These are phyloP conservation scores for Drosophila gunungcola DNA, from an alignment of 1,140 invertebrate genomes.

Conservation along the genomic window DNA sequence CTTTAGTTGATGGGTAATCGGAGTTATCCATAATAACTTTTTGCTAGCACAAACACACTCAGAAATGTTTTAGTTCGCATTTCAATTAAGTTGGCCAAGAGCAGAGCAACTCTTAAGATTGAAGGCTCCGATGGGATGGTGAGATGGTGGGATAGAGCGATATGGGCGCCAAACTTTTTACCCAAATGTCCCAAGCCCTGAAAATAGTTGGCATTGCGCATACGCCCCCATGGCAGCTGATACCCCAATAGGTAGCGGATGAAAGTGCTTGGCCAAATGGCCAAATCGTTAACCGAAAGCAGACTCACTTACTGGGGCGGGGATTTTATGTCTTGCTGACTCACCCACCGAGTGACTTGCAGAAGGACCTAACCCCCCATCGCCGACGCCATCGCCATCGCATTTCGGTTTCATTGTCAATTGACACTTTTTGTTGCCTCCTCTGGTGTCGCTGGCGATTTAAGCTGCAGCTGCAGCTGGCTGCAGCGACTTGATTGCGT, in stretches of 20 bases:
- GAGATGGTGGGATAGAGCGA: neutral
- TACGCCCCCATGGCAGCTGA: conserved; percentile 12
- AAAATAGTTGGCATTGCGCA: conserved; percentile 37
- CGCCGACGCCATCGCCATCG: conserved; percentile 10
- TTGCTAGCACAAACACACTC: neutral
- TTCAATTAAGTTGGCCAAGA: conserved; percentile 49
- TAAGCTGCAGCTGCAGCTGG: conserved; percentile 42
- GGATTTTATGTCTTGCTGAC: conserved; percentile 57
- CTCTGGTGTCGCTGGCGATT: conserved; percentile 51
- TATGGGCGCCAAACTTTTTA: conserved; percentile 22
- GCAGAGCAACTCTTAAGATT: conserved; percentile 27
- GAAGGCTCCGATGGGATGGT: conserved; percentile 36
- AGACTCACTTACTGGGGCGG: conserved; percentile 54
- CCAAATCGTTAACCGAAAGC: conserved; percentile 62
- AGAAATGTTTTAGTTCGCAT: conserved; percentile 28
- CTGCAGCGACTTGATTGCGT: conserved; percentile 51
- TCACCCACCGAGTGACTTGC: conserved; percentile 49
- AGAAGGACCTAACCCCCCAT: neutral
- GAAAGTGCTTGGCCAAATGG: conserved; percentile 59
- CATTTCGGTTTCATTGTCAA: conserved; percentile 66
- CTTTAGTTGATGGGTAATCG: conserved; percentile 49
- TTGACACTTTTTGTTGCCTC: conserved; percentile 62
- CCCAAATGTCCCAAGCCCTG: conserved; percentile 7
- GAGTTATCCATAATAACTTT: conserved; percentile 52
- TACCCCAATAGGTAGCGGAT: conserved; percentile 40